Percentiles rank a stretch among this genome's conserved stretches.
phyloP scores from a whole-genome alignment of 92 coral and sea anemone species.

The Parazoanthus atlanticus region DNA sequence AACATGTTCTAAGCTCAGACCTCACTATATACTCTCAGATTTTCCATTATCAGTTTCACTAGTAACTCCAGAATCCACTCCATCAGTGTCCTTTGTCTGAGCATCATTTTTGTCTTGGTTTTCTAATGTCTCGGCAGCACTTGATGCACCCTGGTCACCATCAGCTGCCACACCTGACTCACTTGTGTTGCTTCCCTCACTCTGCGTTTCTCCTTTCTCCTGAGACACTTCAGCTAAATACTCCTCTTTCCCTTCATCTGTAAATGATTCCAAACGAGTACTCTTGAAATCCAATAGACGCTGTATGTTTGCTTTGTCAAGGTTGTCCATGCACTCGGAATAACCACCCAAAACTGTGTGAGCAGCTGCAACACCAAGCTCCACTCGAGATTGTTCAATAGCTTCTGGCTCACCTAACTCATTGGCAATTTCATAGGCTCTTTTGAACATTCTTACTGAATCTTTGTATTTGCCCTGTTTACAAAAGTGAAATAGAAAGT shows the following conservation, averaged over 20 bases:
- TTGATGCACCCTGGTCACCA: slow-evolving; percentile 35
- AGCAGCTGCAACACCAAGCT: slow-evolving; percentile 86
- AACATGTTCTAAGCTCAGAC: not conserved
- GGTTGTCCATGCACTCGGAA: slow-evolving; percentile 82
- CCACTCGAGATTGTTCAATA: slow-evolving; percentile 83
- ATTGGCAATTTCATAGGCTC: slow-evolving; percentile 93
- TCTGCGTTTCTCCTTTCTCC: slow-evolving; percentile 32
- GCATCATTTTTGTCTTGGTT: slow-evolving; percentile 13
- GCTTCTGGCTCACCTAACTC: slow-evolving; percentile 73
- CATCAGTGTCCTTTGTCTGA: slow-evolving; percentile 28
- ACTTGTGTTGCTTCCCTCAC: slow-evolving; percentile 55
- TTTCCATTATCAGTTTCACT: slow-evolving; percentile 59
- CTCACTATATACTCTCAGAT: slow-evolving; percentile 18
- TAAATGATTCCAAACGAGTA: slow-evolving; percentile 75
- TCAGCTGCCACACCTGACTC: slow-evolving; percentile 56
- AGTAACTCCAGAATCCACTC: slow-evolving; percentile 51
- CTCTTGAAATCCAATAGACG: slow-evolving; percentile 90
- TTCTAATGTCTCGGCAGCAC: slow-evolving; percentile 38
- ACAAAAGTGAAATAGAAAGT: not conserved
- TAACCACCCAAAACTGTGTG: slow-evolving; percentile 82
- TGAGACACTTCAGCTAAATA: slow-evolving; percentile 17
- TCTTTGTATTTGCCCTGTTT: slow-evolving; percentile 93
- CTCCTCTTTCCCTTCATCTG: slow-evolving; percentile 54
- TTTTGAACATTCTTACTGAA: slow-evolving; percentile 81
- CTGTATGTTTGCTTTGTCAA: slow-evolving; percentile 68